phyloP scores from a whole-genome alignment of 2,113 vertebrate species.

The Onychostruthus taczanowskii region DNA sequence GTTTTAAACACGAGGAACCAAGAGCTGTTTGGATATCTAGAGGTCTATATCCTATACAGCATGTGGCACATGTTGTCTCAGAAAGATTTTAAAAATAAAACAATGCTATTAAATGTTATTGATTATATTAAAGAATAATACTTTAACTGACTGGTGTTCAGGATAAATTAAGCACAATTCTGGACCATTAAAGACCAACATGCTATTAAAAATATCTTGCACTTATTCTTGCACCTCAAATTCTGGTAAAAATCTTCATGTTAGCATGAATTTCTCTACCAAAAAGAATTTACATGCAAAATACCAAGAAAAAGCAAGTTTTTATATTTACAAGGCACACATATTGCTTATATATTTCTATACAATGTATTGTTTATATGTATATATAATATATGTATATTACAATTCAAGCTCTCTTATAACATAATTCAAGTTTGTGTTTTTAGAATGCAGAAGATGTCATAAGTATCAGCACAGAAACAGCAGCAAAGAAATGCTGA shows the following conservation, averaged over 20 bases:
- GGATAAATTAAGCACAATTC: background rate
- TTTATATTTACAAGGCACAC: background rate
- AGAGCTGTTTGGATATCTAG: background rate
- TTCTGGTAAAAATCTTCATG: background rate
- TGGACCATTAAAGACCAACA: background rate
- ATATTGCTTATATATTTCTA: background rate
- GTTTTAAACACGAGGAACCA: background rate
- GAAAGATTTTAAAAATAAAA: background rate
- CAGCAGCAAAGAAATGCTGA: background rate
- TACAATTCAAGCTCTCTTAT: background rate
- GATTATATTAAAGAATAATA: background rate
- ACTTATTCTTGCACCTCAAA: background rate
- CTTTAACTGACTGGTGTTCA: background rate
- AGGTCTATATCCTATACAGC: background rate
- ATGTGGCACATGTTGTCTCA: background rate
- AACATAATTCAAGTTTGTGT: background rate
- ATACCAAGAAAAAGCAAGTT: background rate
- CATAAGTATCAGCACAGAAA: background rate
- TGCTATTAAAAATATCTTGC: background rate
- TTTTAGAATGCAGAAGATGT: background rate
- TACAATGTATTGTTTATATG: background rate
- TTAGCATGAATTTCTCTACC: background rate
- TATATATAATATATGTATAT: no score
- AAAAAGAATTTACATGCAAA: background rate
- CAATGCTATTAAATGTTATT: background rate